phyloP scores from a whole-genome alignment of 2,888 invertebrate genomes.

The Pteria penguin region DNA sequence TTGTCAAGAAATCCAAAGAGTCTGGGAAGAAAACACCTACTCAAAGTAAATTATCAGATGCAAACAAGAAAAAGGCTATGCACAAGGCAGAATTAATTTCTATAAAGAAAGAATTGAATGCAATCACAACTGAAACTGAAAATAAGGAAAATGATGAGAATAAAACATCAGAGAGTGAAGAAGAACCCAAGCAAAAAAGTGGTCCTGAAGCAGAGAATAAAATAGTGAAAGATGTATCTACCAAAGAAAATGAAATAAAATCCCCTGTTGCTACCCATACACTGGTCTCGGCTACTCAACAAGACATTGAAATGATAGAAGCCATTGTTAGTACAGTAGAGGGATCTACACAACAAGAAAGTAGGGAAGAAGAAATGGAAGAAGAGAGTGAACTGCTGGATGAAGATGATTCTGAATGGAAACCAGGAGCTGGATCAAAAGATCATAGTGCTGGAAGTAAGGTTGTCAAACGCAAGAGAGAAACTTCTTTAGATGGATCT shows the following conservation, averaged over 20 bases:
- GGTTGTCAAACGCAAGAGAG: neutral
- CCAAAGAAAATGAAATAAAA: neutral
- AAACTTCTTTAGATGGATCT: neutral
- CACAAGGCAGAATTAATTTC: too few species aligned
- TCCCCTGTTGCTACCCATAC: neutral
- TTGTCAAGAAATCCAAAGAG: constrained; percentile 1
- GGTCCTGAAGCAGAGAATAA: neutral
- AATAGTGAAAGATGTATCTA: neutral
- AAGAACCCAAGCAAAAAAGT: neutral
- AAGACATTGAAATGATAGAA: neutral
- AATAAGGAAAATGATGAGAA: neutral
- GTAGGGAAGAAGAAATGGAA: neutral
- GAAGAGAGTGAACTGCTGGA: neutral
- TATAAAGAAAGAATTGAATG: neutral
- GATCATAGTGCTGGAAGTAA: neutral
- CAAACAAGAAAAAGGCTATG: neutral
- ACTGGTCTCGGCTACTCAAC: neutral
- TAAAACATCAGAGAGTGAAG: neutral
- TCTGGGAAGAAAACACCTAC: neutral
- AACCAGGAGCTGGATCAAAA: neutral
- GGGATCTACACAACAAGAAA: neutral
- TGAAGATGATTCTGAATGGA: neutral
- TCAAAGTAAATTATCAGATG: neutral
- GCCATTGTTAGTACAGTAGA: neutral
- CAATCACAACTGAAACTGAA: neutral